Evolutionary conservation across 1,140 invertebrate genomes (phyloP).

Genomic region (Cydia pomonella): DNA sequence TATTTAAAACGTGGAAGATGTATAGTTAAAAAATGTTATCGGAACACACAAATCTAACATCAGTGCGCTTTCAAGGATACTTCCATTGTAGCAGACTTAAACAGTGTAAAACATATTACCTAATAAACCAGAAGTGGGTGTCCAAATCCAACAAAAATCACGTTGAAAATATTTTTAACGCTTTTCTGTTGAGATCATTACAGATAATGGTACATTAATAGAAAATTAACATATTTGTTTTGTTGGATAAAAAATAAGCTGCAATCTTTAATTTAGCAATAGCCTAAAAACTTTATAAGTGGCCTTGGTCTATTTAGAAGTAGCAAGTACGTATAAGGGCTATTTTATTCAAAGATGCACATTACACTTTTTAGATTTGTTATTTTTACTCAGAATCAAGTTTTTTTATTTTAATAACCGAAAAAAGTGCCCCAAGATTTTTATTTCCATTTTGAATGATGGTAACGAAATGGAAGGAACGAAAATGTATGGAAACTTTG

Average conservation of each 20-base stretch:
- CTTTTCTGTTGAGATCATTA: too few species aligned
- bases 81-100: slow-evolving; percentile 11
- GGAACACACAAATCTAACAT: slow-evolving; percentile 37
- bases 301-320: not conserved
- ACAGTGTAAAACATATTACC: not conserved
- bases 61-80: not conserved
- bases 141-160: too few species aligned
- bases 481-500: too few species aligned
- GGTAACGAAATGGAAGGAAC: too few species aligned
- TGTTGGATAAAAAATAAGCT: not conserved
- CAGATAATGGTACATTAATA: not conserved
- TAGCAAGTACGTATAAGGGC: not conserved
- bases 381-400: too few species aligned
- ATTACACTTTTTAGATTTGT: too few species aligned
- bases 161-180: not conserved
- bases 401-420: too few species aligned
- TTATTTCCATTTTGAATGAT: too few species aligned
- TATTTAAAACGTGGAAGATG: slow-evolving; percentile 63
- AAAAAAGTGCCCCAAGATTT: too few species aligned
- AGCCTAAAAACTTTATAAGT: not conserved
- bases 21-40: slow-evolving; percentile 38
- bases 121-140: too few species aligned
- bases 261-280: not conserved
- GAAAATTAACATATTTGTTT: not conserved
- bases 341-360: too few species aligned